A percentile compares a stretch with the other conserved stretches of the same genome.
Evolutionary conservation across 2,797 vertebrate genomes (phyloP).

Genomic region (Oceanodroma leucorhoa): DNA sequence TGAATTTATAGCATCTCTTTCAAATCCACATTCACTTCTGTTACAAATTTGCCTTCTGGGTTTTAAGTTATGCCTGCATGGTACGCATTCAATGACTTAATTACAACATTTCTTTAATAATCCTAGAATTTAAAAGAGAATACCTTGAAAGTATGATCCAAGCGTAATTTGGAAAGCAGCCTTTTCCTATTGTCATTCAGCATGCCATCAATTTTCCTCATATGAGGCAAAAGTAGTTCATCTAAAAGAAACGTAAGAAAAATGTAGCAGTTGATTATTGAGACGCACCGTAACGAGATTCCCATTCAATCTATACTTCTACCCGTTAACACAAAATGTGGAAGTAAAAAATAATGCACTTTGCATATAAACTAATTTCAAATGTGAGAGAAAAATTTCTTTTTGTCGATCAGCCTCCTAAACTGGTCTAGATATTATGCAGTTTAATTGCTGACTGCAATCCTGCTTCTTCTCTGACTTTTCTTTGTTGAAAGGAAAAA

Average conservation of each 20-base stretch:
- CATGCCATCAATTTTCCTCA: constrained; percentile 95
- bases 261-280: background rate
- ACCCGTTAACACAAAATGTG: background rate
- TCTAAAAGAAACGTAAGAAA: constrained; percentile 78
- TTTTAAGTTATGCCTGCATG: background rate
- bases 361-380: background rate
- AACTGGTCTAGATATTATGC: background rate
- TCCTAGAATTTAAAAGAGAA: background rate
- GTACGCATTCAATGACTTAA: background rate
- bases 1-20: background rate
- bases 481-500: background rate
- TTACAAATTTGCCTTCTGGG: constrained; percentile 3
- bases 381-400: background rate
- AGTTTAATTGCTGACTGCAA: background rate
- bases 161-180: constrained; percentile 89
- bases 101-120: background rate
- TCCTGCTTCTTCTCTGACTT: background rate
- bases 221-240: constrained; percentile 92
- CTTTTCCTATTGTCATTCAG: constrained; percentile 92
- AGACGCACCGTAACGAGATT: background rate
- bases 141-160: constrained; percentile 94
- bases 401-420: background rate
- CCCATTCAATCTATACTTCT: background rate
- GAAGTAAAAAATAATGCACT: background rate
- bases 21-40: constrained; percentile 4